Percentiles rank a stretch among this genome's conserved stretches.
Evolutionary conservation across 1,140 invertebrate genomes (phyloP).

Genomic region (Nephotettix cincticeps): DNA sequence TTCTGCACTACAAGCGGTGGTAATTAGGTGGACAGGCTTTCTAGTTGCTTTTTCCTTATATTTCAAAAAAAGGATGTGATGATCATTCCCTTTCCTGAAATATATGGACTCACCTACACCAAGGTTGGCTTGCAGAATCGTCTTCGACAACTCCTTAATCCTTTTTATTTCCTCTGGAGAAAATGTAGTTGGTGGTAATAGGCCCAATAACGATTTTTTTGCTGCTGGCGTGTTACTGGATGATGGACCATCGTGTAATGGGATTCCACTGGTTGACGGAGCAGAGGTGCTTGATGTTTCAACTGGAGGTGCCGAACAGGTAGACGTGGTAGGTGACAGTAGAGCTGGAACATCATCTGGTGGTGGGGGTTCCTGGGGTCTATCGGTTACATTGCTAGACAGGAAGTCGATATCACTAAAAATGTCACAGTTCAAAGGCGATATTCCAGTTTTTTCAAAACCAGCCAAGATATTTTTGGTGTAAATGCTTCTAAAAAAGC

Average conservation of each 20-base stretch:
- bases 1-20: constrained; percentile 15
- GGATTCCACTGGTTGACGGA: too few species aligned
- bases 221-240: too few species aligned
- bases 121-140: neutral
- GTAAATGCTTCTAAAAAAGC: constrained; percentile 17
- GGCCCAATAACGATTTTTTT: too few species aligned
- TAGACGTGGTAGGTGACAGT: neutral
- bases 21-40: neutral
- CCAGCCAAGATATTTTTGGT: neutral
- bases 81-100: constrained; percentile 3
- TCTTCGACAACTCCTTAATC: neutral
- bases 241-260: too few species aligned
- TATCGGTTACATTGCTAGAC: constrained; percentile 1
- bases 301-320: too few species aligned
- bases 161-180: constrained; percentile 1
- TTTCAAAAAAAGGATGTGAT: neutral
- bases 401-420: constrained; percentile 12
- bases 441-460: constrained; percentile 2
- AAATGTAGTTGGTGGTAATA: neutral
- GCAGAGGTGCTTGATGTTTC: too few species aligned
- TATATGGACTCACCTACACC: neutral
- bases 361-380: constrained; percentile 1
- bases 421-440: neutral
- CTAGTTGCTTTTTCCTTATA: neutral
- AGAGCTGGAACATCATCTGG: neutral